Base-by-base conservation (phyloP, 2,888 invertebrate species). In the Drosophila subquinaria region DNA sequence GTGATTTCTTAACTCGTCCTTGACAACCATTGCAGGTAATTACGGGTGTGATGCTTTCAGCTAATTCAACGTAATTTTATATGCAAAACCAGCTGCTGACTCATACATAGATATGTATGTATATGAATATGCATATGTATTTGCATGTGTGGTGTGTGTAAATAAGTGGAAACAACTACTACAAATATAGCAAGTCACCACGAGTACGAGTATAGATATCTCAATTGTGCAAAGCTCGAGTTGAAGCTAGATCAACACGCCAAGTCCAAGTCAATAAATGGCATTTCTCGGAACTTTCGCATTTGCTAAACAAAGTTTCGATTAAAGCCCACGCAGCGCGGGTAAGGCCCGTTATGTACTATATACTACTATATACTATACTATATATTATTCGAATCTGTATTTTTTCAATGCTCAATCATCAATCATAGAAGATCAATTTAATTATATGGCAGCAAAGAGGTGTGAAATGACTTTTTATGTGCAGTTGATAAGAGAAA, bases 21-120 rank as follows among this genome's bases (percentile, higher is more conserved):
- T 73, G 74, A 61, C 59, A 64, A 73, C 51, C 53, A 69, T 50
- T 62, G 56, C 80, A 86, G 77, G 76, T 86, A 82, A 86, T 88
- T 86, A 69, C 72, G 45, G 50, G 43, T 67, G 69, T 64, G 67
- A 70, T 74, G 71, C 61, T 76, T 85, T 60, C 63, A 57, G 53
- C 57, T 72, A 88, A 82, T 79, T 73, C 76, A 36, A 72, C 57
- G 77, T 73, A 74, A 70, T 66, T 70, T 70, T 59, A 42, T 50
- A 76, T 75, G 66, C 69, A 82, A 82, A 83, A 83, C 83, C 87
- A 83, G 83, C 89, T 83, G 77, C 72, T 80, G 80, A 83, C 87
- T 83, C 82, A 83, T 52, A 35, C 38, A 52, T 52, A 68, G 6
- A 50, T 4, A 53, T 20, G 11, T 10, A 30, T 10, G 11, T 10